Percentiles rank a stretch among this genome's conserved stretches.
phyloP scores from a whole-genome alignment of 2,113 vertebrate species.

The Ceratotherium simum region DNA sequence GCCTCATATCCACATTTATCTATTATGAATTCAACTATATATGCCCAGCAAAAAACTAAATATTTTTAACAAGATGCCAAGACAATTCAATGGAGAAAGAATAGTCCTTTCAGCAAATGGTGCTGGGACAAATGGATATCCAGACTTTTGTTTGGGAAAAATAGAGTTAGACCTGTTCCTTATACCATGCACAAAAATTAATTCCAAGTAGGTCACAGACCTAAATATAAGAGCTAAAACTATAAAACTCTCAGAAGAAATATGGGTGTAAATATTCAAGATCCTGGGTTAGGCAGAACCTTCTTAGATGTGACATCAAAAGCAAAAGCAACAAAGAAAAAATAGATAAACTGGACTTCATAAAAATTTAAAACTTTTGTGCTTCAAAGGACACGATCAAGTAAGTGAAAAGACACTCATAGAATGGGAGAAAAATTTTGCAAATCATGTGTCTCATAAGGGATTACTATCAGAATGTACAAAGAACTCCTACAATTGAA shows the following conservation, averaged over 20 bases:
- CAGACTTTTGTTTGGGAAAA: background rate
- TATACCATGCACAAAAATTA: background rate
- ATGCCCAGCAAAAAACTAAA: background rate
- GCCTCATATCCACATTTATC: background rate
- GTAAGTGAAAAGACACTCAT: background rate
- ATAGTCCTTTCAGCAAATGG: background rate
- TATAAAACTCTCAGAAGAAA: background rate
- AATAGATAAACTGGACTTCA: background rate
- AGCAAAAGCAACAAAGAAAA: background rate
- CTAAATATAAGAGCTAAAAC: background rate
- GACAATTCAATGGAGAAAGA: background rate
- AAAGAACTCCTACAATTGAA: background rate
- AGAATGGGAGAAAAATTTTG: background rate
- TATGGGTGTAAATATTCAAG: background rate
- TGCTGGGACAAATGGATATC: background rate
- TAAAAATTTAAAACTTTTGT: background rate
- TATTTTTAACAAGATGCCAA: background rate
- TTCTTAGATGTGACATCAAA: background rate
- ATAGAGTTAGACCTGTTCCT: background rate
- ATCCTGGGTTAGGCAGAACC: background rate
- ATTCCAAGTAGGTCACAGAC: background rate
- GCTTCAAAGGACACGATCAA: background rate
- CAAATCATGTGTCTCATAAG: background rate
- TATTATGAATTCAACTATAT: background rate
- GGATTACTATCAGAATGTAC: background rate